Evolutionary conservation across 1,140 invertebrate genomes (phyloP).

Genomic region (Drosophila albomicans): DNA sequence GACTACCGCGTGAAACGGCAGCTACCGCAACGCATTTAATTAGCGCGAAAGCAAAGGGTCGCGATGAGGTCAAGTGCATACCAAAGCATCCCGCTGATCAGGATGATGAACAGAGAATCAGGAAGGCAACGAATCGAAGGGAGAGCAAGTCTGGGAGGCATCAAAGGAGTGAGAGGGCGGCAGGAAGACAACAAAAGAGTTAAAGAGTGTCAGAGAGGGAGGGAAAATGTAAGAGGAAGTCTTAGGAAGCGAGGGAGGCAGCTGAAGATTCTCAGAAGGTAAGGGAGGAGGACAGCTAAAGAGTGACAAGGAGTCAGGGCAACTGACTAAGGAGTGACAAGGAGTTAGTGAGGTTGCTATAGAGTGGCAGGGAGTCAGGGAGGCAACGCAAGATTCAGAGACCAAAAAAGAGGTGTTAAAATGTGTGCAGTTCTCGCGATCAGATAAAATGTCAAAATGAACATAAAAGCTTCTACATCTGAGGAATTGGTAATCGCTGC

Average conservation of each 20-base stretch:
- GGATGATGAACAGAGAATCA: conserved; percentile 2
- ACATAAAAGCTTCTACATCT: conserved; percentile 85
- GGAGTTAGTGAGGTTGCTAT: background rate
- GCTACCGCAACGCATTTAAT: conserved; percentile 23
- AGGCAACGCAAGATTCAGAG: background rate
- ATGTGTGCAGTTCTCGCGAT: conserved; percentile 84
- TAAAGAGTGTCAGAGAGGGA: no score
- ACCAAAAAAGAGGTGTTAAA: conserved; percentile 75
- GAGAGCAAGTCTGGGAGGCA: background rate
- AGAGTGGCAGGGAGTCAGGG: conserved; percentile 22
- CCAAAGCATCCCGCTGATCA: conserved; percentile 21
- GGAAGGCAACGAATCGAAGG: background rate
- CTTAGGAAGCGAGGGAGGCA: no score
- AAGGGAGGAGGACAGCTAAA: no score
- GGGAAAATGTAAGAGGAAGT: no score
- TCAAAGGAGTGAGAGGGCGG: no score
- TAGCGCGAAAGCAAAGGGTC: conserved; percentile 23
- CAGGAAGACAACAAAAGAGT: no score
- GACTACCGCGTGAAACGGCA: conserved; percentile 12
- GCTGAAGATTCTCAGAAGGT: no score
- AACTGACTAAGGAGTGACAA: no score
- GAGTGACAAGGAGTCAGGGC: background rate
- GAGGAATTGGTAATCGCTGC: conserved; percentile 84
- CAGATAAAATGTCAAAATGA: conserved; percentile 85
- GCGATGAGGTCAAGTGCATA: conserved; percentile 27